Percentiles rank a stretch among this genome's conserved stretches.
These are phyloP conservation scores for Littorina saxatilis DNA, from an alignment of 1,140 invertebrate genomes.

Conservation along the genomic window DNA sequence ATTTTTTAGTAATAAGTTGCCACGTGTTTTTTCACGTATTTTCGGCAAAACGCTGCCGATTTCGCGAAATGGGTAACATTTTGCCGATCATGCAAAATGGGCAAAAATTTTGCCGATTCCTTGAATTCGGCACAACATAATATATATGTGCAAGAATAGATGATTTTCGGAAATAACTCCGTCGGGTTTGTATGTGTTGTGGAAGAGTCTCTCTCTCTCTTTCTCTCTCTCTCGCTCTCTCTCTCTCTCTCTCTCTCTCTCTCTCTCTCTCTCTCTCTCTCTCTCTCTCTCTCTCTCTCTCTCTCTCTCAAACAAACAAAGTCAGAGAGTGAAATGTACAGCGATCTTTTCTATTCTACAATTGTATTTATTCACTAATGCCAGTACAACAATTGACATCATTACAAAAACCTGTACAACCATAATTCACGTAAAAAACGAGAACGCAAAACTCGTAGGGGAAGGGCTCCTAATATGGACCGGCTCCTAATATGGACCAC, in stretches of 20 bases:
- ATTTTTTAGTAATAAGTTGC: too few relatives aligned
- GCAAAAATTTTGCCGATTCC: too few relatives aligned
- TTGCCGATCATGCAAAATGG: too few relatives aligned
- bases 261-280: too few relatives aligned
- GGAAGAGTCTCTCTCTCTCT: slow-evolving; percentile 30
- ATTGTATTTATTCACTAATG: not conserved
- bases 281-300: too few relatives aligned
- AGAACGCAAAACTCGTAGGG: not conserved
- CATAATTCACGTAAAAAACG: not conserved
- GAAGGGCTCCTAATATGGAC: not conserved
- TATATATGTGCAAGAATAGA: not conserved
- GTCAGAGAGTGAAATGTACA: not conserved
- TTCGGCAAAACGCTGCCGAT: not conserved
- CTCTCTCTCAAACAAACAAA: not conserved
- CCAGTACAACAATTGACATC: too few relatives aligned
- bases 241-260: not conserved
- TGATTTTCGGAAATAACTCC: not conserved
- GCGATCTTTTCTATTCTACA: not conserved
- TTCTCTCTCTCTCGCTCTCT: not conserved
- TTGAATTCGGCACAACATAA: too few relatives aligned
- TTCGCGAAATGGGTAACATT: too few relatives aligned
- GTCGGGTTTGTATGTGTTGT: not conserved
- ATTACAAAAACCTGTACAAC: too few relatives aligned
- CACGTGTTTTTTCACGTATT: not conserved
- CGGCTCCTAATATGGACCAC: too few relatives aligned